Base-by-base conservation (phyloP, 2,113 vertebrate genomes). In the Daboia siamensis region DNA sequence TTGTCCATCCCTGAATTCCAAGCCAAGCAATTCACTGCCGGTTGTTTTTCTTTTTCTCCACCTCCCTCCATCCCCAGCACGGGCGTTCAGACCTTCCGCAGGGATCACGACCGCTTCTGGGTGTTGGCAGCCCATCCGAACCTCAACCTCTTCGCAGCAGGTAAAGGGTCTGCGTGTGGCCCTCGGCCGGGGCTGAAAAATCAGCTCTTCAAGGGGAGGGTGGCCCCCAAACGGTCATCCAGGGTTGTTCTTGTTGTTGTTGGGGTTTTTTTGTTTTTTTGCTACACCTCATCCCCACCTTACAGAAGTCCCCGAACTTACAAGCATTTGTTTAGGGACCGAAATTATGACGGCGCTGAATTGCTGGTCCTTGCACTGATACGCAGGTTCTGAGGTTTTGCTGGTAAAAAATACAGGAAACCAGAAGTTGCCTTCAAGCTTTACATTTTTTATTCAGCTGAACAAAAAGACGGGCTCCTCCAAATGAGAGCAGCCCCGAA, bases 41-140 rank as follows among this genome's bases (percentile, higher is more conserved):
- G 12, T 29, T 88, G 23, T 91, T 29, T 1, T 33, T 86, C 21
- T 23, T n/a, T 84, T 57, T 90, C 1, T 13, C 29, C 20, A 8
- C 48, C 48, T 89, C 51, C 2, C 51, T 89, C 93, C 90, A 90
- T 1, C 21, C 74, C 94, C 54, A 98, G 99, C 94, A 99, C 99
- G 0, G 99, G 99, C 0, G 99, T 99, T 89, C 99, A 99, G 95
- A 99, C 99, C 15, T 99, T 99, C 96, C 98, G 99, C 11, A 96
- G 99, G 59, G 99, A 99, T 95, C 99, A 99, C 0, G 99, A 99
- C 95, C 98, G 99, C 55, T 99, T 99, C 95, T 99, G 99, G 99
- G 99, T 99, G 15, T 95, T 99, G 84, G 99, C 98, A 0, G 99
- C 99, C 20, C 99, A 99, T 91, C 99, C 99, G 48, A 99, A 99